Evolutionary conservation across 2,888 invertebrate genomes (phyloP).

Genomic region (Atherix ibis): DNA sequence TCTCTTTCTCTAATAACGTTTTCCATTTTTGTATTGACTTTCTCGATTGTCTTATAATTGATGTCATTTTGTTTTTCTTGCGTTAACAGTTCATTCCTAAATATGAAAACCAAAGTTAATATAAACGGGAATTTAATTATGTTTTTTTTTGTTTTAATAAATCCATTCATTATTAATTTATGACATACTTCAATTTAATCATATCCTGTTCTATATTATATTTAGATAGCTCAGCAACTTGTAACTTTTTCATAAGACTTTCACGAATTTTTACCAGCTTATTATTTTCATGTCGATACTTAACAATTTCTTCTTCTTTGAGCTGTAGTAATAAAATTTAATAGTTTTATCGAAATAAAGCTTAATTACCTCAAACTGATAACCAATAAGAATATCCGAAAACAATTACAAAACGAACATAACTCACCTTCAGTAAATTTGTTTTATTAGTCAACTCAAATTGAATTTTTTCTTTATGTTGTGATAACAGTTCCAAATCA

Average conservation of each 20-base stretch:
- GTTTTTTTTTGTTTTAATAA: no score
- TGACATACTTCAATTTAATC: constrained; percentile 8
- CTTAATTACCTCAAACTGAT: not conserved
- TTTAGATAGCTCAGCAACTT: constrained; percentile 20
- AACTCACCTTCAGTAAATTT: constrained; percentile 23
- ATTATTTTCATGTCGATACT: constrained; percentile 24
- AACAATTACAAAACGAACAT: not conserved
- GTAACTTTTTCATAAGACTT: constrained; percentile 23
- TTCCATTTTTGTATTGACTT: constrained; percentile 24
- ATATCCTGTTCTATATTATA: constrained; percentile 22
- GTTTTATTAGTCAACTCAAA: constrained; percentile 22
- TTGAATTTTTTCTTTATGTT: constrained; percentile 25
- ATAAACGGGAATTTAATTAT: no score
- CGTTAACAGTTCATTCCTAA: constrained; percentile 6
- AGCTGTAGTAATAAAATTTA: constrained; percentile 12
- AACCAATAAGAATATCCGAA: no score
- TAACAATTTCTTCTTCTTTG: constrained; percentile 29
- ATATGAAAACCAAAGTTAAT: constrained; percentile 3
- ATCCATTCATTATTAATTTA: no score
- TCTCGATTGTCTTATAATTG: constrained; percentile 11
- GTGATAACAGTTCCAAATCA: constrained; percentile 26
- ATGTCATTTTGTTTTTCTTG: constrained; percentile 9
- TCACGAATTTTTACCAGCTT: constrained; percentile 26
- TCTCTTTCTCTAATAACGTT: constrained; percentile 27
- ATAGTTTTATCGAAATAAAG: not conserved